Conservation (phyloP, 2,797 vertebrate species). For the Cephalopachus bancanus region DNA sequence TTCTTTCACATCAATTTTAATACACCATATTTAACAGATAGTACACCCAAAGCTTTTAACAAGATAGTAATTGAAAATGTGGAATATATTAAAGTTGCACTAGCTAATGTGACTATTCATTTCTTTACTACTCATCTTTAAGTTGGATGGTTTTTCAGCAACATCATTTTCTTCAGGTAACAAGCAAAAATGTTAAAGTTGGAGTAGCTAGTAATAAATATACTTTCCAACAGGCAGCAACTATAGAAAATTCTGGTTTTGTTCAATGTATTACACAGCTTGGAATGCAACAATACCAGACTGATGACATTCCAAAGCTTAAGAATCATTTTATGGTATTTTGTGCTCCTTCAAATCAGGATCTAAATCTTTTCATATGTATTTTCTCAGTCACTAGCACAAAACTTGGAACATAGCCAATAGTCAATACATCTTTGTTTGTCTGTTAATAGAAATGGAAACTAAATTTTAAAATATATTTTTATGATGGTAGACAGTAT, state of each 20-base stretch:
- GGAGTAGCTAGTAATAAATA: neutral
- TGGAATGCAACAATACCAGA: neutral
- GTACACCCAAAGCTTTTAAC: neutral
- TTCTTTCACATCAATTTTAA: conserved; percentile 11
- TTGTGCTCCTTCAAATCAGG: neutral
- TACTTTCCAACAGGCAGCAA: neutral
- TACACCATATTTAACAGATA: neutral
- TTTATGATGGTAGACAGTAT: neutral
- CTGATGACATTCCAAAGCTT: conserved; percentile 1
- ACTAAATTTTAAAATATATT: neutral
- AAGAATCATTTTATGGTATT: neutral
- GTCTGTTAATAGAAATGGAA: neutral
- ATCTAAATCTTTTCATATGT: neutral
- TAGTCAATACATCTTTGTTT: neutral
- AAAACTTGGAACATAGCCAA: neutral
- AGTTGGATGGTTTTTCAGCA: neutral
- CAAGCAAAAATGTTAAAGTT: neutral
- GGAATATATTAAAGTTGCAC: neutral
- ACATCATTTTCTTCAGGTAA: neutral
- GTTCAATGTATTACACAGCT: neutral
- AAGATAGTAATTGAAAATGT: conserved; percentile 36
- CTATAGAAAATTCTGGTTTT: neutral
- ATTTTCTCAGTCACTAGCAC: neutral
- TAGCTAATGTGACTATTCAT: neutral
- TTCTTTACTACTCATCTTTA: neutral